Base-by-base conservation (phyloP, 1,140 invertebrate genomes). In the Diabrotica virgifera region DNA sequence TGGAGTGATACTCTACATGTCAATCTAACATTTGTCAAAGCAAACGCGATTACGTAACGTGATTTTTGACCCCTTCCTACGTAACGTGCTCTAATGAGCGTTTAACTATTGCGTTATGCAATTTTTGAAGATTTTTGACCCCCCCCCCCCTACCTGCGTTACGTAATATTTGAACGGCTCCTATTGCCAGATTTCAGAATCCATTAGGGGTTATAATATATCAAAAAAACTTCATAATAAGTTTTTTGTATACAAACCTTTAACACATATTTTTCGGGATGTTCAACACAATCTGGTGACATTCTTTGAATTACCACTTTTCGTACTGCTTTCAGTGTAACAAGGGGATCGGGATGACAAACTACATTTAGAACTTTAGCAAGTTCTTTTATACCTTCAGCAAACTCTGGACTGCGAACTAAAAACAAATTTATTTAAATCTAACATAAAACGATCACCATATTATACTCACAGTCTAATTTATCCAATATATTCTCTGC, bases 321-420 rank as follows among this genome's bases (percentile, higher is more conserved):
- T 64, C 87, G 84, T 51, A 91, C 84, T 6, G 90, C 92, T 80
- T 90, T 86, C 57, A 95, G 78, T 12, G 90, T 92, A 9, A 92
- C 74, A 35, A 92, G 78, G 74, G 93, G 90, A 80, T 96, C 87
- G 5, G 90, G 88, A 82, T 97, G 94, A 9, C 86, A 86, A 0
- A 88, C 84, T 36, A 96, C 85, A 71, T 92, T 88, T 36, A 98
- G 80, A 52, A 95, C 78, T 74, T 89, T 87, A 5, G 94, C 91
- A 54, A 98, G 76, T 8, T 82, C 79, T 36, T 87, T 84, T 3
- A 97, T 87, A 46, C 94, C 94, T 57, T 87, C 82, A 69, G 89
- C 89, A 75, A 97, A 97, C 61, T 93, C 91, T 63, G 85, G 83
- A 80, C 89, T 89, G 62, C 89, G 82, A 83, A 96, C 93, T 96